Percentiles rank a stretch among this genome's conserved stretches.
Evolutionary conservation across 1,140 invertebrate genomes (phyloP).

Genomic region (Ectropis grisescens): DNA sequence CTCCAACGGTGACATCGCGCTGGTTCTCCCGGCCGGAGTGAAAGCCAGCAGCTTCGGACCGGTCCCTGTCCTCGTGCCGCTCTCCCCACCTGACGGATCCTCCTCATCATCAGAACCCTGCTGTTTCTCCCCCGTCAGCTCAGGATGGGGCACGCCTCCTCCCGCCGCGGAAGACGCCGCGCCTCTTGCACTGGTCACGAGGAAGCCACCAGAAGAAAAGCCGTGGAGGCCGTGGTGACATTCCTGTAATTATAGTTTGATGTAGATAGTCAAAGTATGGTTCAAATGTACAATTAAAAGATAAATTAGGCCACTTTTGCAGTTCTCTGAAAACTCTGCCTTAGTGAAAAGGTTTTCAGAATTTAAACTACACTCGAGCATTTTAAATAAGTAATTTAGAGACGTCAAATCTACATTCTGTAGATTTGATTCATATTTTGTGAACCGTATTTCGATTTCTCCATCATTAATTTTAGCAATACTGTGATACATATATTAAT

Average conservation of each 20-base stretch:
- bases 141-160: slow-evolving; percentile 47
- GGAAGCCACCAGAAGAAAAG: slow-evolving; percentile 72
- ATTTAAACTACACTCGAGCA: too few species aligned
- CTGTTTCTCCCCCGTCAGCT: slow-evolving; percentile 54
- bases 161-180: slow-evolving; percentile 60
- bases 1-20: slow-evolving; percentile 83
- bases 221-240: slow-evolving; percentile 82
- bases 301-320: too few species aligned
- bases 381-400: too few species aligned
- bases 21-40: slow-evolving; percentile 78
- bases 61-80: slow-evolving; percentile 77
- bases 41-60: slow-evolving; percentile 63
- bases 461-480: slow-evolving; percentile 18
- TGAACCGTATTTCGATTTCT: too few species aligned
- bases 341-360: too few species aligned
- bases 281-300: too few species aligned
- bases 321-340: too few species aligned
- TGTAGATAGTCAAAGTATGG: too few species aligned
- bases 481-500: slow-evolving; percentile 64
- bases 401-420: too few species aligned
- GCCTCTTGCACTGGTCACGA: slow-evolving; percentile 80
- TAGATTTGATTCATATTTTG: too few species aligned
- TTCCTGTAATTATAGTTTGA: too few species aligned
- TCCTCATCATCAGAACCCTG: slow-evolving; percentile 72
- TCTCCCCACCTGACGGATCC: slow-evolving; percentile 78